Base-by-base conservation (phyloP, 2,113 vertebrate species). In the Ginglymostoma cirratum region DNA sequence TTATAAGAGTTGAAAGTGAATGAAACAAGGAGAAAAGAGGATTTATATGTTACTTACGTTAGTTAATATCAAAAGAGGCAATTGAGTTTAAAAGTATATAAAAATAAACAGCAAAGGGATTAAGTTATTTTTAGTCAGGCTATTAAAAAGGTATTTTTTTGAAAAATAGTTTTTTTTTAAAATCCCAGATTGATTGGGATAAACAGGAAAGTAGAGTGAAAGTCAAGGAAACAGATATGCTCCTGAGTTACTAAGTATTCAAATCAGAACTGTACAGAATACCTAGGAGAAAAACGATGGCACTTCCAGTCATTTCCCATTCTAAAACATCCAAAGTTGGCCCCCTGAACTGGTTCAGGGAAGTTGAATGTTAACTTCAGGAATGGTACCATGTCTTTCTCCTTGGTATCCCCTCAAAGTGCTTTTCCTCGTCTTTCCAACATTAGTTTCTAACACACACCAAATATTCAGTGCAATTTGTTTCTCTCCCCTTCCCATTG, bases 381-480 rank as follows among this genome's bases (percentile, higher is more conserved):
- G 55, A 65, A 42, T 61, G 38, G 66, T 93, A 42, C 5, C 61
- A 38, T 38, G 7, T 38, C 61, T 42, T 23, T 93, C 34, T 93
- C 52, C 34, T 89, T 61, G 55, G 27, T 90, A 90, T 34, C 52
- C 21, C 34, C 61, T 66, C 19, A 66, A 66, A 38, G 5, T 42
- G 34, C 61, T 21, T 66, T 66, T 93, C 34, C 89, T 67, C n/a
- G 45, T 83, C 15, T 38, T 66, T 67, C 34, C 42, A 34, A n/a
- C 89, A 66, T n/a, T n/a, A 66, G 61, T 66, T 93, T 67, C 55
- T 92, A n/a, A 66, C 55, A 92, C 55, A n/a, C 7, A 15, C 17
- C n/a, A 93, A 66, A 93, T 93, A 38, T 67, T 67, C 61, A 66
- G 61, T 67, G 89, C 34, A 93, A n/a, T 90, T 72, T 96, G 55